Conservation (phyloP, 2,888 invertebrate species). For the Lithosia quadra region DNA sequence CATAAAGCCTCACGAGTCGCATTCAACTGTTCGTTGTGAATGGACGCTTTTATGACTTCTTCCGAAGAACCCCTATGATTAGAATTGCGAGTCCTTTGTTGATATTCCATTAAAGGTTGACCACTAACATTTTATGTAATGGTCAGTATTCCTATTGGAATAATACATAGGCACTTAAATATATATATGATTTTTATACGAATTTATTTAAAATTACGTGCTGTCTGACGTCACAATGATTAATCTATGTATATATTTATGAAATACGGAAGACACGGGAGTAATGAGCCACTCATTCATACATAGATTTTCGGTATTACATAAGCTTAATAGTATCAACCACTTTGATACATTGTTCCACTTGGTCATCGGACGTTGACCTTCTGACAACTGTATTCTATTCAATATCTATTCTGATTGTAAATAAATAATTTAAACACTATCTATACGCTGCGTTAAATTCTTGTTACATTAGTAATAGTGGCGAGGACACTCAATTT, state of each 20-base stretch:
- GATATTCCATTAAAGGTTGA: slow-evolving; percentile 14
- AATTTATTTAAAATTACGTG: no score
- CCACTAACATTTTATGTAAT: background rate
- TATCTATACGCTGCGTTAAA: background rate
- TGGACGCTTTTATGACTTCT: slow-evolving; percentile 44
- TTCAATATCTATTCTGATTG: no score
- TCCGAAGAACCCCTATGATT: slow-evolving; percentile 41
- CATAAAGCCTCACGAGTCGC: slow-evolving; percentile 39
- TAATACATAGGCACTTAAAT: background rate
- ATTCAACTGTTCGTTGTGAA: slow-evolving; percentile 47
- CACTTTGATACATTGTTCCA: background rate
- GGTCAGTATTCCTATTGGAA: background rate
- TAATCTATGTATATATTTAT: no score
- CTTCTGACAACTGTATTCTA: no score
- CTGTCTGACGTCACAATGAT: no score
- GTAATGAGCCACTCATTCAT: background rate
- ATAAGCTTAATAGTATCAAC: background rate
- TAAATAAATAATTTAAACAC: no score
- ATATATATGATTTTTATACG: background rate
- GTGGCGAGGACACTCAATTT: background rate
- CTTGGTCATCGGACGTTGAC: background rate
- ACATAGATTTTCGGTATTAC: background rate
- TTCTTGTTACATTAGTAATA: background rate
- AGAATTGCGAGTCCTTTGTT: slow-evolving; percentile 20
- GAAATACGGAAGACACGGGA: background rate